Evolutionary conservation across 2,797 vertebrate species (phyloP).

Genomic region (Spinus olivaceus): DNA sequence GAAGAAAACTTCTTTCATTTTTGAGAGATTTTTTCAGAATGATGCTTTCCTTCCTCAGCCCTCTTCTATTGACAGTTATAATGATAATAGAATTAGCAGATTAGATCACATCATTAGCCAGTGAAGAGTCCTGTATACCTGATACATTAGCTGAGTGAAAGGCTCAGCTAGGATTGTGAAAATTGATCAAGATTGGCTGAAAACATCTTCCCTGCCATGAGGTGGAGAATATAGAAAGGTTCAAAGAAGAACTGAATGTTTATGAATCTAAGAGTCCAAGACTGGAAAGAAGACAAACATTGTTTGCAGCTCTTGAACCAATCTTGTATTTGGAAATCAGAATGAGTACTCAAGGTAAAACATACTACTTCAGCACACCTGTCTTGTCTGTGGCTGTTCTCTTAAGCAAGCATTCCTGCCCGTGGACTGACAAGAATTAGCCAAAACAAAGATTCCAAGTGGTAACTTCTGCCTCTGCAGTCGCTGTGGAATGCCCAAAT

Average conservation of each 20-base stretch:
- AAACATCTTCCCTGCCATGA: background rate
- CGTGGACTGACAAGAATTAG: background rate
- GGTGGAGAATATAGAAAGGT: background rate
- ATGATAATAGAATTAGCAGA: background rate
- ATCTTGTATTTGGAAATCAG: background rate
- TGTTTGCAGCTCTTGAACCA: background rate
- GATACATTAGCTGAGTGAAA: background rate
- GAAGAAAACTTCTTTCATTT: background rate
- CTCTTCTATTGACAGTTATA: background rate
- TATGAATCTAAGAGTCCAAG: background rate
- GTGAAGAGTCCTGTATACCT: background rate
- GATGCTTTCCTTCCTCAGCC: background rate
- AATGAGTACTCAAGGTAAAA: background rate
- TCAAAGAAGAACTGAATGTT: background rate
- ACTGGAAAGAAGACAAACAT: background rate
- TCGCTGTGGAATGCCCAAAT: background rate
- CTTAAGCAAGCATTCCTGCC: background rate
- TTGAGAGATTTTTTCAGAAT: background rate
- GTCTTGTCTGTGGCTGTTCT: background rate
- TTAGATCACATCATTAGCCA: background rate
- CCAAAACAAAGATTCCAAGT: background rate
- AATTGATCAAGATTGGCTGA: slow-evolving; percentile 14
- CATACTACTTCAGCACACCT: background rate
- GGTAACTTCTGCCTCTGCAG: background rate
- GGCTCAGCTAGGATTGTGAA: background rate